These are phyloP conservation scores for Muscicapa adusta DNA, from an alignment of 2,113 vertebrate species.

Conservation along the genomic window DNA sequence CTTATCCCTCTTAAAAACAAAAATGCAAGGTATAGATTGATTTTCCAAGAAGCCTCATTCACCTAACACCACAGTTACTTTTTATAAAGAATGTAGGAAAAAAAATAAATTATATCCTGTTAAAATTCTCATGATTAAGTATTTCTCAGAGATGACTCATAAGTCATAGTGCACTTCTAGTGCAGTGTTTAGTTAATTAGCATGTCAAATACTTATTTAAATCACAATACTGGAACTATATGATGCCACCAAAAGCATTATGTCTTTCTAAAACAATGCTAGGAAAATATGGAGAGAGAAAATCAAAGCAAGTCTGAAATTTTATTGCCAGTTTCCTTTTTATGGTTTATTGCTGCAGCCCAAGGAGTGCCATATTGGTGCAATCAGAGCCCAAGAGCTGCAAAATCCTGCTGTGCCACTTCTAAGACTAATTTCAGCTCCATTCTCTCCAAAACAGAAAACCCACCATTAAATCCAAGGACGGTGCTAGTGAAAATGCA, in stretches of 20 bases:
- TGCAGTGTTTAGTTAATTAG: background rate
- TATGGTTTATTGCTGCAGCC: background rate
- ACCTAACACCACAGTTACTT: background rate
- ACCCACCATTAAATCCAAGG: background rate
- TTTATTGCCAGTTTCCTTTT: background rate
- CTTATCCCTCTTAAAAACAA: background rate
- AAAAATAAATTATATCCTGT: background rate
- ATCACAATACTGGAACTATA: background rate
- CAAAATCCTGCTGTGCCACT: background rate
- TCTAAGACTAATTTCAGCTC: background rate
- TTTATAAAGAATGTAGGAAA: background rate
- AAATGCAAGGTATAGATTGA: background rate
- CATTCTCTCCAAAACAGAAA: background rate
- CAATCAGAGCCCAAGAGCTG: background rate
- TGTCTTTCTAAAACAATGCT: background rate
- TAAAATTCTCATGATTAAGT: background rate
- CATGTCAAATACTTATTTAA: background rate
- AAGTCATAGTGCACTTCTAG: background rate
- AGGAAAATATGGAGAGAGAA: background rate
- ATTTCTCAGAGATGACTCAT: background rate
- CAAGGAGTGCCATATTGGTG: background rate
- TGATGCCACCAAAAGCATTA: background rate
- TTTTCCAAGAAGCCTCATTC: background rate
- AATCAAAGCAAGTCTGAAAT: background rate
- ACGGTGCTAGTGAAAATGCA: background rate